Base-by-base conservation (phyloP, 2,888 invertebrate genomes). In the Ceraclea dissimilis region DNA sequence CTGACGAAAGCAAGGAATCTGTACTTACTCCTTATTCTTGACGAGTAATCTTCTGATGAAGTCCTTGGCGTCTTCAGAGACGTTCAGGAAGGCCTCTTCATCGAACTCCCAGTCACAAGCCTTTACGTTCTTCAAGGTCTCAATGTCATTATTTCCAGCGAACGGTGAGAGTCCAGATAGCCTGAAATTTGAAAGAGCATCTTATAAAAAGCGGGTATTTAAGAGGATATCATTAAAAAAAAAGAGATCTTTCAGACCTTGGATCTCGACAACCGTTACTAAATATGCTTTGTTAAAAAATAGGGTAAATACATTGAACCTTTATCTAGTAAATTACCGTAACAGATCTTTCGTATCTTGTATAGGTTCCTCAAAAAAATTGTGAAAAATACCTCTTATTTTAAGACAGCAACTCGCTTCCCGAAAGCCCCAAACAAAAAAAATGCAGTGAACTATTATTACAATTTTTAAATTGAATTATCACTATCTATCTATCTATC, bases 21-120 rank as follows among this genome's bases (percentile, higher is more conserved):
- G 10, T 26, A 26, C 87, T 80, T 72, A 93, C 89, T 94, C 93
- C 76, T 96, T 97, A 71, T 89, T 93, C 71, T 91, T 89, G 59
- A 95, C 78, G 13, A 99, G 82, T 60, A 99, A 81, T 68, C 91
- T 84, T 64, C 88, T 84, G 71, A 99, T 99, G 74, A 99, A 99
- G 79, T 99, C 99, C 79, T 93, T 97, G 66, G 90, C 99, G 71
- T 97, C 94, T 55, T 93, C 92, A 0, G 98, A 98, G 53, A 99
- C 93, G 67, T 88, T 85, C 20, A 84, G 79, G 81, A 99, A 99
- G 8, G 94, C 88, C 66, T 96, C 94, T 69, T 90, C 88, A 69
- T 99, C 98, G 75, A 99, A 98, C 81, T 95, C 94, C 98, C 98
- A 98, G 74, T 98, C 96, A 72, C 98, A 97, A 10, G 92, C 91